A percentile compares a stretch with the other conserved stretches of the same genome.
phyloP scores from a whole-genome alignment of 2,888 invertebrate species.

The Dorcus parallelipipedus region DNA sequence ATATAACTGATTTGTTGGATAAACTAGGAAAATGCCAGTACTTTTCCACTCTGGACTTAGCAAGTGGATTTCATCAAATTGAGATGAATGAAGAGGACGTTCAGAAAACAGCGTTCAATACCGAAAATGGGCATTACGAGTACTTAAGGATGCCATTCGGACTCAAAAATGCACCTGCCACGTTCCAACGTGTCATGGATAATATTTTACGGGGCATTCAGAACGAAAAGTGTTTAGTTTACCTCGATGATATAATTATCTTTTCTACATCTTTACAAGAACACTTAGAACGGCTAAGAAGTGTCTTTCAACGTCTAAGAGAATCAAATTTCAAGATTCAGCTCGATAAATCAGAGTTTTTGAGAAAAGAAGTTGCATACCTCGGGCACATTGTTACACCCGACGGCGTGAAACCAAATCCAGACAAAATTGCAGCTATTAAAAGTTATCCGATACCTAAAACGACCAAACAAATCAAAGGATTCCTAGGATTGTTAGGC shows the following conservation, averaged over 20 bases:
- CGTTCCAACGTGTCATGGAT: constrained; percentile 31
- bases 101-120: too few species aligned
- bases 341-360: constrained; percentile 15
- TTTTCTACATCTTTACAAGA: constrained; percentile 21
- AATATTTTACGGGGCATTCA: constrained; percentile 20
- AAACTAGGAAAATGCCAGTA: too few species aligned
- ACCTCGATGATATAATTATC: constrained; percentile 28
- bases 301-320: constrained; percentile 20
- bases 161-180: constrained; percentile 30
- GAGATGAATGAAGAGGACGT: too few species aligned
- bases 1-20: too few species aligned
- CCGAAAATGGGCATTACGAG: constrained; percentile 31
- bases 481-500: too few species aligned
- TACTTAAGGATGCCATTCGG: constrained; percentile 32
- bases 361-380: constrained; percentile 9
- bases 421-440: too few species aligned
- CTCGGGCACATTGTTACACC: too few species aligned
- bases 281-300: constrained; percentile 18
- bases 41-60: too few species aligned
- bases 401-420: too few species aligned
- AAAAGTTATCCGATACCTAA: too few species aligned
- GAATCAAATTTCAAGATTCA: constrained; percentile 24
- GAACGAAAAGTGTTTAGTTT: constrained; percentile 22
- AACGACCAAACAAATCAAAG: too few species aligned
- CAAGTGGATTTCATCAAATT: too few species aligned